These are phyloP conservation scores for Lipotes vexillifer DNA, from an alignment of 2,113 vertebrate species.

Conservation along the genomic window DNA sequence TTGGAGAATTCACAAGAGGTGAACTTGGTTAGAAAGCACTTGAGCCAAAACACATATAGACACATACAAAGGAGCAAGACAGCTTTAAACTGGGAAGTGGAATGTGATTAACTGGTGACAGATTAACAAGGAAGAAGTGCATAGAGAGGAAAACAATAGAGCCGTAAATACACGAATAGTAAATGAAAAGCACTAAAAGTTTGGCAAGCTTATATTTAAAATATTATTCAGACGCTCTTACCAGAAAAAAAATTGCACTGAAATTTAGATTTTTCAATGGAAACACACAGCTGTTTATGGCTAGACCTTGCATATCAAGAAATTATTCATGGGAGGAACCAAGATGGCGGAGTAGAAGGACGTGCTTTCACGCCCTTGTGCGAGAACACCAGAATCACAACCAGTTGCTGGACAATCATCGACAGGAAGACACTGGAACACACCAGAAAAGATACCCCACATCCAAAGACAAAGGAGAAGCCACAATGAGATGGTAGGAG, in stretches of 20 bases:
- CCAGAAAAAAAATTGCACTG: background rate
- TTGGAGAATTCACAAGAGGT: conserved; percentile 6
- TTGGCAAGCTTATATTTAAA: background rate
- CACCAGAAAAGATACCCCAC: too few species aligned
- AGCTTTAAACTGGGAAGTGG: conserved; percentile 29
- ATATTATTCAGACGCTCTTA: conserved; percentile 2
- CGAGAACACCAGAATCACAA: too few species aligned
- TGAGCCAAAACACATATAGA: conserved; percentile 47
- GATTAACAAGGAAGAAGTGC: conserved; percentile 37
- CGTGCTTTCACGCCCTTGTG: too few species aligned
- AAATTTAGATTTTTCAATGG: background rate
- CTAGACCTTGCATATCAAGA: background rate
- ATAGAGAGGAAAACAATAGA: conserved; percentile 2
- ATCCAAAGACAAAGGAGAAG: too few species aligned
- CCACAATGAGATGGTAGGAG: too few species aligned
- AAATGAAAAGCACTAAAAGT: conserved; percentile 1
- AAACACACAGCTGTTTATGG: conserved; percentile 7
- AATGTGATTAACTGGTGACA: conserved; percentile 47
- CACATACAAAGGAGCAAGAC: conserved; percentile 47
- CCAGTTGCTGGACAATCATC: too few species aligned
- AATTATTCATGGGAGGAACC: background rate
- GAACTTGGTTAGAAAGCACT: conserved; percentile 52
- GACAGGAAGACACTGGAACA: too few species aligned
- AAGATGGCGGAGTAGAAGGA: too few species aligned
- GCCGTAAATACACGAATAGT: background rate